Percentiles rank a stretch among this genome's conserved stretches.
Evolutionary conservation across 2,888 invertebrate genomes (phyloP).

Genomic region (Drosophila nr. fundita): DNA sequence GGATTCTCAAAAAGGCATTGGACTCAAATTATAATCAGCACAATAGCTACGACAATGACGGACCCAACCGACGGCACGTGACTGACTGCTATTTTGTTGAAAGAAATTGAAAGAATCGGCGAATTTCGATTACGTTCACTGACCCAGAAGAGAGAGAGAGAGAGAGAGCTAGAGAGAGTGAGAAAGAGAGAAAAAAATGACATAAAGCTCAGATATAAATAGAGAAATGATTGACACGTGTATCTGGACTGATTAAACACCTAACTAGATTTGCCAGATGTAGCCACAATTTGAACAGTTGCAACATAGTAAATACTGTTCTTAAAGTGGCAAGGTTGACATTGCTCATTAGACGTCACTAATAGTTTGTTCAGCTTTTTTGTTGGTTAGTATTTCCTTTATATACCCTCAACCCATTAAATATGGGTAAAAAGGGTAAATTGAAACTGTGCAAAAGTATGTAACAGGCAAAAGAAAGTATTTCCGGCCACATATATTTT

Average conservation of each 20-base stretch:
- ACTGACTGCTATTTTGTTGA: constrained; percentile 15
- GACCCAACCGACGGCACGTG: constrained; percentile 40
- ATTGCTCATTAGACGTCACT: constrained; percentile 47
- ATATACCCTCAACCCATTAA: neutral
- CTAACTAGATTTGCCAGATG: constrained; percentile 10
- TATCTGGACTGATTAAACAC: neutral
- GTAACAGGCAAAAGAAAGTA: neutral
- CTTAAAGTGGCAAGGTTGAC: constrained; percentile 36
- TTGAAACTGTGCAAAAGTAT: neutral
- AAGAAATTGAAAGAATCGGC: constrained; percentile 12
- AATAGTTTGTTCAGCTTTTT: constrained; percentile 49
- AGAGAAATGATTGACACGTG: constrained; percentile 10
- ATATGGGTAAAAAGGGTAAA: neutral
- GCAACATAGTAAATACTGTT: constrained; percentile 3
- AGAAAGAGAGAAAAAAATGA: neutral
- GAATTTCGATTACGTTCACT: constrained; percentile 29
- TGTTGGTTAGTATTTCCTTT: neutral
- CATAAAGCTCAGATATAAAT: neutral
- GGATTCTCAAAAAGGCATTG: constrained; percentile 44
- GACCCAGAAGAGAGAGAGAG: constrained; percentile 20
- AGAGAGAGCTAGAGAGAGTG: neutral
- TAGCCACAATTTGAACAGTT: constrained; percentile 49
- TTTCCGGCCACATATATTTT: neutral
- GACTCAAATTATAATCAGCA: constrained; percentile 35
- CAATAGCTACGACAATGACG: constrained; percentile 26